phyloP scores from a whole-genome alignment of 2,888 invertebrate species.

The Macrophya annulata region DNA sequence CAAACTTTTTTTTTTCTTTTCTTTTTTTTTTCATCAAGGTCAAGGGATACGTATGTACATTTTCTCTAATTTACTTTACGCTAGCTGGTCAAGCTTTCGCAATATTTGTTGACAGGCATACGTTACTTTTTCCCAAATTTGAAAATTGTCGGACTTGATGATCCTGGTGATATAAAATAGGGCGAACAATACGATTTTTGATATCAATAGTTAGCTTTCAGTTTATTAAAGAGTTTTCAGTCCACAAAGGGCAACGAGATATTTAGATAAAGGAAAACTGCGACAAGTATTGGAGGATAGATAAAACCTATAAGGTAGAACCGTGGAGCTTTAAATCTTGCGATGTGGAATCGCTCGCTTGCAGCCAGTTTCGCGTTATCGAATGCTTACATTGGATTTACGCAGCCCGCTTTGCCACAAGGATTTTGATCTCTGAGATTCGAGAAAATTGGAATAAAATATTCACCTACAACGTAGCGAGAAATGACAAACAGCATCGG shows the following conservation, averaged over 20 bases:
- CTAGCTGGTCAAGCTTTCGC: not conserved
- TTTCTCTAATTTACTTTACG: not conserved
- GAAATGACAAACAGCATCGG: constrained; percentile 17
- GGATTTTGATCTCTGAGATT: constrained; percentile 43
- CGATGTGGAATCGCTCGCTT: constrained; percentile 12
- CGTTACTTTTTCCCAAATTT: not conserved
- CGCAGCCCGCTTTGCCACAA: constrained; percentile 4
- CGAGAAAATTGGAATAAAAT: constrained; percentile 41
- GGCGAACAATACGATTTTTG: not conserved
- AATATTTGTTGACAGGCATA: not conserved
- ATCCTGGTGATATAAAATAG: not conserved
- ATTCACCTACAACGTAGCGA: not conserved
- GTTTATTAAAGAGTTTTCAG: not conserved
- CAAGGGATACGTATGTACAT: not conserved
- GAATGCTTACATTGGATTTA: constrained; percentile 36
- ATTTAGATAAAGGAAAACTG: not conserved
- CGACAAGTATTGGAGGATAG: not conserved
- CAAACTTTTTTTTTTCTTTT: not conserved
- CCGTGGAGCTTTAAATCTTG: not conserved
- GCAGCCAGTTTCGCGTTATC: constrained; percentile 36
- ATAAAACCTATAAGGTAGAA: constrained; percentile 4
- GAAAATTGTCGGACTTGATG: not conserved
- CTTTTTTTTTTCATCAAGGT: not conserved
- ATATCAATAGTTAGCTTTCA: not conserved
- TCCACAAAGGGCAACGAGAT: not conserved